Conservation (phyloP, 2,797 vertebrate genomes). For the Hydrolagus colliei region DNA sequence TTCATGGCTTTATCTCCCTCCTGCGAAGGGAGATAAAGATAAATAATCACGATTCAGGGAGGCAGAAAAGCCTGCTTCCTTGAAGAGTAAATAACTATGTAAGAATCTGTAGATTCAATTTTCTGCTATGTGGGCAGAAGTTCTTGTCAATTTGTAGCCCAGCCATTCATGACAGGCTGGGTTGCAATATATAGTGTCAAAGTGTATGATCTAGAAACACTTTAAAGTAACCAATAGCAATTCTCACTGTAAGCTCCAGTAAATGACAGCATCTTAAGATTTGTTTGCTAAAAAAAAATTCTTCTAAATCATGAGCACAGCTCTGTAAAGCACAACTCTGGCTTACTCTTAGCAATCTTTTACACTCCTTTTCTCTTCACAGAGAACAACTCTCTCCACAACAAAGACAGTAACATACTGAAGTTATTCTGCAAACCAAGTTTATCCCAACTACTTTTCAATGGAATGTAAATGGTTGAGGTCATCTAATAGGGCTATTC, state of each 20-base stretch:
- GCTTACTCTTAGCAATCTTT: not conserved
- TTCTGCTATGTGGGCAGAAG: not conserved
- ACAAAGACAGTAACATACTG: not conserved
- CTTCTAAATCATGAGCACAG: not conserved
- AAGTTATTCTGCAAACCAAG: too few species aligned
- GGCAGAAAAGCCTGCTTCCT: not conserved
- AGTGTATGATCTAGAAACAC: not conserved
- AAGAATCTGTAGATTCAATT: conserved; percentile 10
- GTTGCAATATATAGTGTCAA: not conserved
- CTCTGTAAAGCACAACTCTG: not conserved
- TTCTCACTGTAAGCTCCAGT: not conserved
- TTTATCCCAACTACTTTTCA: too few species aligned
- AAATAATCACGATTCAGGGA: not conserved
- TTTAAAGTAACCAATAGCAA: not conserved
- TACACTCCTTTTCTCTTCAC: not conserved
- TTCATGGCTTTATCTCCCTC: not conserved
- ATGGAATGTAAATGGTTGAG: too few species aligned
- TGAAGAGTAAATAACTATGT: conserved; percentile 8
- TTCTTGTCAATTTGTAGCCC: conserved; percentile 16
- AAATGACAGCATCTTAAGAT: not conserved
- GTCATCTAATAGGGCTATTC: too few species aligned
- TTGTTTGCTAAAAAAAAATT: not conserved
- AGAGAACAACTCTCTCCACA: not conserved
- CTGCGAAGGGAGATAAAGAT: not conserved
- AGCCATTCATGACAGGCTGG: not conserved